Evolutionary conservation across 2,888 invertebrate species (phyloP).

Genomic region (Thumatha senex): DNA sequence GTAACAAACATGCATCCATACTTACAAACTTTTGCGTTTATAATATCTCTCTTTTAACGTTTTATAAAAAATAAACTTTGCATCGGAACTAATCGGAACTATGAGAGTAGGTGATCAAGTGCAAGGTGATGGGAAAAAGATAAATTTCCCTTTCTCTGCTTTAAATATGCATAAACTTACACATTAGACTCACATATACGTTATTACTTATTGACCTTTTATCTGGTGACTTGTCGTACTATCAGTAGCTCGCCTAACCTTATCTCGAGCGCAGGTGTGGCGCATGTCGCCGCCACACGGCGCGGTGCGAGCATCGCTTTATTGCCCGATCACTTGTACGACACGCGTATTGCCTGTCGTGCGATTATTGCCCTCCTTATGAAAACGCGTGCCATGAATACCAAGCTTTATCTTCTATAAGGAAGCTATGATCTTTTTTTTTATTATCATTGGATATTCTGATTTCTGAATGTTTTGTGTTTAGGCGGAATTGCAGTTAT

Average conservation of each 20-base stretch:
- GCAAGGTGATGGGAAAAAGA: too few species aligned
- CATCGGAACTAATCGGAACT: too few species aligned
- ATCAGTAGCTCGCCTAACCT: constrained; percentile 9
- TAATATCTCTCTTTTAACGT: too few species aligned
- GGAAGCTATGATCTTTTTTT: constrained; percentile 28
- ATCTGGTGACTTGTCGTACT: neutral
- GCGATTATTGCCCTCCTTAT: constrained; percentile 36
- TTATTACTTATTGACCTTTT: too few species aligned
- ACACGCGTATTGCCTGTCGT: constrained; percentile 42
- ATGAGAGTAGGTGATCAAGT: too few species aligned
- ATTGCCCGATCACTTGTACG: constrained; percentile 42
- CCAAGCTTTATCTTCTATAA: constrained; percentile 24
- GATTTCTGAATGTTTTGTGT: constrained; percentile 15
- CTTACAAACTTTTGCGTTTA: too few species aligned
- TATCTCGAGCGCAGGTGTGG: constrained; percentile 46
- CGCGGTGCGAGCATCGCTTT: constrained; percentile 42
- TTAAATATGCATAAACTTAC: too few species aligned
- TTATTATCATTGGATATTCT: constrained; percentile 23
- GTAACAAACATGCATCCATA: too few species aligned
- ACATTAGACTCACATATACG: too few species aligned
- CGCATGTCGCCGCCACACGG: constrained; percentile 42
- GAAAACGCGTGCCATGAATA: constrained; percentile 44
- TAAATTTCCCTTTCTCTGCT: too few species aligned
- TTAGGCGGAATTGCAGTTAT: constrained; percentile 4
- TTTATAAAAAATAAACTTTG: too few species aligned